Conservation (phyloP, 2,888 invertebrate genomes). For the Platycnemis pennipes region DNA sequence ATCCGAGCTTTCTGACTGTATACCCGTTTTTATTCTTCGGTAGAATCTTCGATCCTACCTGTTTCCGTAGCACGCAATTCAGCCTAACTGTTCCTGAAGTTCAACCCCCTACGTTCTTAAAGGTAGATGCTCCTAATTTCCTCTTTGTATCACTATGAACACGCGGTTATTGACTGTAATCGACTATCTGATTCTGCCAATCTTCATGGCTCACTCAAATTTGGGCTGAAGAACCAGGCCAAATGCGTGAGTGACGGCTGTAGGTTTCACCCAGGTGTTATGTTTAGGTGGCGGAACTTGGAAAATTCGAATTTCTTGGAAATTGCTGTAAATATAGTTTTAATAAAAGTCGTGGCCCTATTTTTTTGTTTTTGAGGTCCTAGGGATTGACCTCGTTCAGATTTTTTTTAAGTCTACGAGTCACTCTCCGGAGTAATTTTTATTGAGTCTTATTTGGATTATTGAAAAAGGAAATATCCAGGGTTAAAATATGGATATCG, state of each 20-base stretch:
- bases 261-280: conserved; percentile 12
- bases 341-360: not conserved
- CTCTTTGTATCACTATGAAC: conserved; percentile 27
- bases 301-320: not conserved
- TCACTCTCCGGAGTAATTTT: too few species aligned
- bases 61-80: conserved; percentile 38
- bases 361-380: not conserved
- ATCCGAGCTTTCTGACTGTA: not conserved
- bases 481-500: too few species aligned
- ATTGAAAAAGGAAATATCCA: too few species aligned
- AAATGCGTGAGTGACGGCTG: not conserved
- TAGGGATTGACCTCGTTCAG: too few species aligned
- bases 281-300: not conserved
- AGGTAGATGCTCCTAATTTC: not conserved
- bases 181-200: conserved; percentile 46
- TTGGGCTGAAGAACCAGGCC: conserved; percentile 48
- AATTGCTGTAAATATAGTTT: not conserved
- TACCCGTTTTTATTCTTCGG: conserved; percentile 17
- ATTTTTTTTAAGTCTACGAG: too few species aligned
- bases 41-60: conserved; percentile 14
- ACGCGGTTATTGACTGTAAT: conserved; percentile 14
- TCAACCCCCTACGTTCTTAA: not conserved
- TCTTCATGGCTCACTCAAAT: conserved; percentile 48
- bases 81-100: conserved; percentile 42
- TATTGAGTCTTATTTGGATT: too few species aligned